Evolutionary conservation across 2,797 vertebrate species (phyloP), one percentile per base, ranked within the genome.

Genomic region (Sebastes hubbsi): DNA sequence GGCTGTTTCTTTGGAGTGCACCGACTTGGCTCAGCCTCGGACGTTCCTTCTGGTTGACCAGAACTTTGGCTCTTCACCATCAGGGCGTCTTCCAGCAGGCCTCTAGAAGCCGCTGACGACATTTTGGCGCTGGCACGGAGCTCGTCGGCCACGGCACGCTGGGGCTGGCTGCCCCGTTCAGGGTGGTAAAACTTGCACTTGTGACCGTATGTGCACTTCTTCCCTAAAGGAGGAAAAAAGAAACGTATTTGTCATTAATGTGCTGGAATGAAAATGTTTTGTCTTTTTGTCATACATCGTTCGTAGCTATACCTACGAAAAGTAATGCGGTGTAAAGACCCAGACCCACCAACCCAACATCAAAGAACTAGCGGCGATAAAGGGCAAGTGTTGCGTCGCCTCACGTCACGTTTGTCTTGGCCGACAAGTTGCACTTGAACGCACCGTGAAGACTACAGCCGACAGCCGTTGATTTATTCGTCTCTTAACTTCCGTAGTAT

Each of bases 141-240:
- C 87, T 99, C 98, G 77, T 99, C 98, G 7, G 98, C 98, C 78
- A 99, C 97, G 0, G 98, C 96, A 11, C 98, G 95, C 94, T 98
- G 98, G 38, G 98, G 98, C 85, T 98, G 97, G 70, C 94, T 97
- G 79, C 98, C 97, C 88, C 98, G 96, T 88, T 99, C 98, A 2
- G 98, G 98, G 67, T 99, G 98, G 78, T 98, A 99, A 75, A 99
- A 99, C 90, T 99, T 99, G 94, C 98, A 99, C 92, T 99, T 99
- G 93, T 99, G 98, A 65, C 98, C 98, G 20, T 99, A 99, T 55
- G 98, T 99, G 87, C 98, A 99, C 93, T 99, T 99, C 91, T 98
- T 99, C 27, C 98, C 98, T 99, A 81, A 62, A 52, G 34, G 4
- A 61, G 6, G 8, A 79, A 64, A 55, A 32, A 38, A 49, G 8